Base-by-base conservation (phyloP, 1,140 invertebrate species). In the Apis cerana region DNA sequence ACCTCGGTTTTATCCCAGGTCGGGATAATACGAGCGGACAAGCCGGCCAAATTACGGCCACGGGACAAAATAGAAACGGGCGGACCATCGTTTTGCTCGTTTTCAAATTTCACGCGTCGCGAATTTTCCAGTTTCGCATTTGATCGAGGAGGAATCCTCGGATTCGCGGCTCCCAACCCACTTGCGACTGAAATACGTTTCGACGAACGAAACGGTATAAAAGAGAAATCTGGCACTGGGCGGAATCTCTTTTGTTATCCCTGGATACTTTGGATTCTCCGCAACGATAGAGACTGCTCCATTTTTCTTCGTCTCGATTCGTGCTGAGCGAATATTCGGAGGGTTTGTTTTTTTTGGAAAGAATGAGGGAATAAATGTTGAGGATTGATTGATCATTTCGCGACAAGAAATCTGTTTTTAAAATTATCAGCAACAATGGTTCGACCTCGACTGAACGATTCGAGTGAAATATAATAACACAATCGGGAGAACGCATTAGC, bases 1-100 rank as follows among this genome's bases (percentile, higher is more conserved):
- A 58, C 27, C 67, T 21, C 67, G 67, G 27, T 82, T 82, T 58
- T 82, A 68, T 71, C 81, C 75, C 81, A 78, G 81, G 75, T 82
- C 81, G 71, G 75, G 81, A 78, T 77, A 78, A 78, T 58, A 50
- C 75, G 50, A 70, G 33, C 50, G 3, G 75, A 71, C 75, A 7
- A 69, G 21, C 48, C 17, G 52, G 50, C 75, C 50, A 78, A 82
- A 82, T 82, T 82, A 64, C 59, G 33, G 33, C 4, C 67, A 2
- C 8, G 21, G 3, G 33, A 64, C 19, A 64, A 82, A 82, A 82
- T 82, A 78, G 67, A 43, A 43, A 78, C 64, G 21, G 17, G 75
- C 50, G 8, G 50, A 23, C 5, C 33, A 43, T 5, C 21, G n/a
- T 1, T 17, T 19, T 11, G 11, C 15, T n/a, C 52, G 65, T 65